A percentile compares a stretch with the other conserved stretches of the same genome.
Conservation (phyloP, 2,888 invertebrate genomes). For the Dryocosmus kuriphilus region DNA sequence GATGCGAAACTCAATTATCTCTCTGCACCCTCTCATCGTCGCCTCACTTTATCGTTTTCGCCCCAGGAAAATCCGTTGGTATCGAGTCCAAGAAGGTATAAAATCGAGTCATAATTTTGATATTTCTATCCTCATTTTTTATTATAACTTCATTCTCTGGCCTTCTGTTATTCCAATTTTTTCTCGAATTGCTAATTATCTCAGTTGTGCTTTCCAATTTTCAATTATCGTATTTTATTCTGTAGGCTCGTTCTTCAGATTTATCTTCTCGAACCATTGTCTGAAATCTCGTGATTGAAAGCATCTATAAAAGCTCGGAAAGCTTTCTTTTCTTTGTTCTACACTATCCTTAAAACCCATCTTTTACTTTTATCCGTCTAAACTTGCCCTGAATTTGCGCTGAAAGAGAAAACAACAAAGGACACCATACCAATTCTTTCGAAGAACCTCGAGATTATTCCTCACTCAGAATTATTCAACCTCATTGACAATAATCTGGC, state of each 20-base stretch:
- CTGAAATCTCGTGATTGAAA: conserved; percentile 10
- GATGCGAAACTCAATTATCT: conserved; percentile 59
- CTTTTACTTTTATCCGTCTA: conserved; percentile 25
- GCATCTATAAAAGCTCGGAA: neutral
- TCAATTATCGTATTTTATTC: neutral
- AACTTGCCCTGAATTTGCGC: conserved; percentile 2
- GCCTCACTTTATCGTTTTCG: conserved; percentile 41
- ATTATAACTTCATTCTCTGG: neutral
- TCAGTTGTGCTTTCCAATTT: neutral
- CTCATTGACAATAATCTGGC: neutral
- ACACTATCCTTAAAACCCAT: conserved; percentile 11
- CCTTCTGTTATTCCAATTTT: neutral
- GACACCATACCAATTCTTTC: conserved; percentile 3
- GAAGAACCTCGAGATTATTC: conserved; percentile 17
- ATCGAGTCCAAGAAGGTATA: neutral
- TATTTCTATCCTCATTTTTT: neutral
- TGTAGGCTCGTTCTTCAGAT: neutral
- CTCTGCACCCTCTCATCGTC: conserved; percentile 47
- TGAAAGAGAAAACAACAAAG: conserved; percentile 9
- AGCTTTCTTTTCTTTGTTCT: conserved; percentile 5
- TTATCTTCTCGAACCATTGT: neutral
- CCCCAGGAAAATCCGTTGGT: conserved; percentile 1
- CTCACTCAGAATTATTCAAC: neutral
- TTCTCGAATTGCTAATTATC: too few relatives aligned
- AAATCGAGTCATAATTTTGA: neutral